Percentiles rank a stretch among this genome's conserved stretches.
Conservation (phyloP, 2,888 invertebrate species). For the Lissonota sp. region DNA sequence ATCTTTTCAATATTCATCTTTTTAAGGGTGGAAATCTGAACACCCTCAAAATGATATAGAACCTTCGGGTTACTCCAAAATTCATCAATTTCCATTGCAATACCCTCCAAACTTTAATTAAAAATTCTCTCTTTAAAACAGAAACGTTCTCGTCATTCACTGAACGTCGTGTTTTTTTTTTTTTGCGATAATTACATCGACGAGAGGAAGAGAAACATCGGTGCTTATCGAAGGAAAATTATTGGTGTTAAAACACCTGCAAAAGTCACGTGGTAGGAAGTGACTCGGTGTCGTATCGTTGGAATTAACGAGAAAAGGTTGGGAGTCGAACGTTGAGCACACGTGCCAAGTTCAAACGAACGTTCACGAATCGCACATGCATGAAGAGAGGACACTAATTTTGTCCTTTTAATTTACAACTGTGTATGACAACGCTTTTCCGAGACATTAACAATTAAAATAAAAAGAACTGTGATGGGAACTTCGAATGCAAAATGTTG, state of each 20-base stretch:
- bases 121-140: too few relatives aligned
- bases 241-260: slow-evolving; percentile 73
- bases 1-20: too few relatives aligned
- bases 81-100: too few relatives aligned
- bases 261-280: slow-evolving; percentile 80
- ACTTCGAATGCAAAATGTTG: too few relatives aligned
- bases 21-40: too few relatives aligned
- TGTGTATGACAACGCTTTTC: neutral
- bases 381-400: slow-evolving; percentile 62
- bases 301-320: slow-evolving; percentile 3
- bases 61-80: too few relatives aligned
- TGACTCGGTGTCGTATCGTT: slow-evolving; percentile 71
- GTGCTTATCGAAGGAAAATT: slow-evolving; percentile 16
- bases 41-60: too few relatives aligned
- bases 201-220: neutral
- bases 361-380: slow-evolving; percentile 78
- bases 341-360: slow-evolving; percentile 54
- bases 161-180: slow-evolving; percentile 33
- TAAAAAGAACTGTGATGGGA: too few relatives aligned
- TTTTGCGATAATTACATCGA: slow-evolving; percentile 63
- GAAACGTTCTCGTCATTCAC: too few relatives aligned
- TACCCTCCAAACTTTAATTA: too few relatives aligned
- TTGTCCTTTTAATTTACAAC: neutral
- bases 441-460: too few relatives aligned
- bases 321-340: slow-evolving; percentile 29